These are phyloP conservation scores for Chydorus sphaericus DNA, from an alignment of 2,888 invertebrate species.

Conservation along the genomic window DNA sequence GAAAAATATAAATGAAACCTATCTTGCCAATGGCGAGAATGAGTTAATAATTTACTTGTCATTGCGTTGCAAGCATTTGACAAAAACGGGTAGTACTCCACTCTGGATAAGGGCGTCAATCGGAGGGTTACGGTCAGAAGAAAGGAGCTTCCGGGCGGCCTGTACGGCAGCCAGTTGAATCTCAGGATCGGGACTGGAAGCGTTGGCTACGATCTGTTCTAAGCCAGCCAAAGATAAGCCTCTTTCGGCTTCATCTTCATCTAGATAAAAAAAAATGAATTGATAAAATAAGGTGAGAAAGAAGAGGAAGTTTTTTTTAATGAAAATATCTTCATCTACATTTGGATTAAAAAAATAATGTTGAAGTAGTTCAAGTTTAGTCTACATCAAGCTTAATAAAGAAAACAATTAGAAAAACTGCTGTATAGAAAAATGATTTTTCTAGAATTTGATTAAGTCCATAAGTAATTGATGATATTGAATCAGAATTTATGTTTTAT, in stretches of 20 bases:
- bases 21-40: not conserved
- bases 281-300: not conserved
- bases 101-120: constrained; percentile 88
- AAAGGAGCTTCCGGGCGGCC: constrained; percentile 84
- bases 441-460: too few relatives aligned
- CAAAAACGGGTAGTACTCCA: constrained; percentile 88
- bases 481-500: not conserved
- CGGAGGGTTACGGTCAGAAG: constrained; percentile 95
- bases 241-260: constrained; percentile 59
- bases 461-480: too few relatives aligned
- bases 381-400: too few relatives aligned
- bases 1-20: constrained; percentile 1
- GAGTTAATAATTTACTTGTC: constrained; percentile 40
- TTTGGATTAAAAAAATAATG: not conserved
- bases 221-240: constrained; percentile 55
- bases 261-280: constrained; percentile 27
- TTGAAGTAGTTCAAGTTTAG: not conserved
- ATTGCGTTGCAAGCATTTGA: constrained; percentile 69
- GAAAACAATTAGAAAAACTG: too few relatives aligned
- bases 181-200: constrained; percentile 56
- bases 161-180: constrained; percentile 83
- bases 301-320: not conserved
- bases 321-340: too few relatives aligned
- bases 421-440: too few relatives aligned
- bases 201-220: constrained; percentile 70